A percentile compares a stretch with the other conserved stretches of the same genome.
These are phyloP conservation scores for Adineta ricciae DNA, from an alignment of 2,888 invertebrate species.

Conservation along the genomic window DNA sequence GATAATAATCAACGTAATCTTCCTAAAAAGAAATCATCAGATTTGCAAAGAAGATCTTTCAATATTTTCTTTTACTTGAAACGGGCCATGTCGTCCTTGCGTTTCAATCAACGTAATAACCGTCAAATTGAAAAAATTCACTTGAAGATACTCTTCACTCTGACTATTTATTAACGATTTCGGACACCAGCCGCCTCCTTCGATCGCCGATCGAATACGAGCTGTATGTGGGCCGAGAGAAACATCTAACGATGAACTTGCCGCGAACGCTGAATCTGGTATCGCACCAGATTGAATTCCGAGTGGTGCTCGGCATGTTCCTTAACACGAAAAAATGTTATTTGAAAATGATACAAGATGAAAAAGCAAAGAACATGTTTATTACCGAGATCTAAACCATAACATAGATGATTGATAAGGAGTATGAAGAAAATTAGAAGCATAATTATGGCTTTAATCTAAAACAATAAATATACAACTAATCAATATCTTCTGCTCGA, in stretches of 20 bases:
- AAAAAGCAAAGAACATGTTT: neutral
- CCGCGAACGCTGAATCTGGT: slow-evolving; percentile 67
- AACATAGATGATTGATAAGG: neutral
- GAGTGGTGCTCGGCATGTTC: slow-evolving; percentile 63
- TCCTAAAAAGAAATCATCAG: neutral
- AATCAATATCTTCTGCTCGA: slow-evolving; percentile 1
- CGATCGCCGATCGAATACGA: slow-evolving; percentile 68
- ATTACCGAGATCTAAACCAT: slow-evolving; percentile 2
- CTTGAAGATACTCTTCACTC: slow-evolving; percentile 68
- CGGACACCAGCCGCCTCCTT: slow-evolving; percentile 88
- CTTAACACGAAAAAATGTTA: neutral
- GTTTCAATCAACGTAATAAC: slow-evolving; percentile 75
- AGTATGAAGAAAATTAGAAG: neutral
- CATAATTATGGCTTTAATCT: neutral
- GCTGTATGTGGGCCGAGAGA: slow-evolving; percentile 75
- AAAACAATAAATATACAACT: neutral
- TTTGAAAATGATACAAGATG: neutral
- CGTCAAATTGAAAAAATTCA: slow-evolving; percentile 66
- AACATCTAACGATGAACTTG: slow-evolving; percentile 73
- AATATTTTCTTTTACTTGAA: slow-evolving; percentile 52
- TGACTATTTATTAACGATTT: slow-evolving; percentile 61
- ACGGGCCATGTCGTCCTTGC: slow-evolving; percentile 83
- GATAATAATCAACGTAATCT: slow-evolving; percentile 22
- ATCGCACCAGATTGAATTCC: slow-evolving; percentile 76
- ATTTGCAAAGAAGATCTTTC: neutral